Base-by-base conservation (phyloP, 1,140 invertebrate species). In the Megalonaias nervosa region DNA sequence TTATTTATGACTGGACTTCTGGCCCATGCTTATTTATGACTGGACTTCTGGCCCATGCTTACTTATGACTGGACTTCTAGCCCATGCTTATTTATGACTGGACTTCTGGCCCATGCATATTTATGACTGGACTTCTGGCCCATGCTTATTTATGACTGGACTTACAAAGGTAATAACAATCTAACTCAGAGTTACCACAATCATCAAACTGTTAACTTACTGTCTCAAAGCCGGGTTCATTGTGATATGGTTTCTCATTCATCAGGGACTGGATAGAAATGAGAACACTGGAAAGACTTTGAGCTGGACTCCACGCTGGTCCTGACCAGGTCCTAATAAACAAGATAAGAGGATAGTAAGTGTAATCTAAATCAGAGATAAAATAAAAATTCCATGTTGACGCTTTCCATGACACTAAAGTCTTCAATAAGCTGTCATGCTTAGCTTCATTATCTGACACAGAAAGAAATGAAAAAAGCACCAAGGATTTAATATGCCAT, bases 191-290 rank as follows among this genome's bases (percentile, higher is more conserved):
- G 16, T 6, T 15, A 67, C 17, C 11, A 6, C n/a, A 48, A 5
- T 11, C 38, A 48, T 0, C 38, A 48, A 48, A 48, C 38, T 6
- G 38, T 48, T 48, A 48, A 72, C 74, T 79, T 80, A 91, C 91
- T 77, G 84, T 85, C 82, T 92, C 90, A 86, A 92, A 93, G 9
- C 93, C 93, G 67, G 93, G 93, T 87, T 94, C 93, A 90, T 93
- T 93, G 85, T 92, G 92, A 85, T 93, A 93, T n/a, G 93, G 93
- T 77, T 93, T 93, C 81, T 93, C 93, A 84, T 92, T 93, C 77
- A 94, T 85, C 16, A 94, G 84, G 65, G 92, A 93, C 86, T 94
- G 93, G 71, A 94, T 93, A 19, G 93, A 93, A 21, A 94, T 91
- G 14, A 94, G 88, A 57, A 93, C 89, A 85, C 91, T 92, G 12